Conservation (phyloP, 2,797 vertebrate species). For the Macropodus opercularis region DNA sequence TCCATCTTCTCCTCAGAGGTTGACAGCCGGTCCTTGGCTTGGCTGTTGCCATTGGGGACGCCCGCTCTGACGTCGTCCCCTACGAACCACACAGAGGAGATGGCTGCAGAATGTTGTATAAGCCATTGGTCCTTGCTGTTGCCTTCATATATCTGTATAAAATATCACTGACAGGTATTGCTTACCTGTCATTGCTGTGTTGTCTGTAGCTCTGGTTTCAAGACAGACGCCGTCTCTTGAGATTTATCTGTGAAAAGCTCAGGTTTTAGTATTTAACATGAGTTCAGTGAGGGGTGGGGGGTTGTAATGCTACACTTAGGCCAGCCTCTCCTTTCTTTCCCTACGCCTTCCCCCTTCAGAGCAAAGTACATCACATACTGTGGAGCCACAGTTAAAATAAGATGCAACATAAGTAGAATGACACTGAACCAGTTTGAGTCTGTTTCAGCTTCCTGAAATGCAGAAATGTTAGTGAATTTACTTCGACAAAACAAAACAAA, state of each 20-base stretch:
- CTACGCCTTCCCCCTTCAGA: constrained; percentile 19
- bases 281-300: constrained; percentile 48
- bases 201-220: background rate
- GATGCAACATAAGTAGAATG: constrained; percentile 16
- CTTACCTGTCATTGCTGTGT: constrained; percentile 72
- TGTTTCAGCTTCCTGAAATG: background rate
- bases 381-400: constrained; percentile 32
- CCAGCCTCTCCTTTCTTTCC: constrained; percentile 52
- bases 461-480: too few species aligned
- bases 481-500: too few species aligned
- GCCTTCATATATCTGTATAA: too few species aligned
- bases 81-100: constrained; percentile 10
- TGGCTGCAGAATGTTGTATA: background rate
- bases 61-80: constrained; percentile 58
- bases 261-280: constrained; percentile 75
- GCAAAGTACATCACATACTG: constrained; percentile 57
- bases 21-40: constrained; percentile 36
- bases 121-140: background rate
- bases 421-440: constrained; percentile 8
- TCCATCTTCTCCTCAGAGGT: constrained; percentile 79
- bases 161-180: background rate
- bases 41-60: constrained; percentile 49
- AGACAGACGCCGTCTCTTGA: constrained; percentile 16
- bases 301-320: constrained; percentile 68
- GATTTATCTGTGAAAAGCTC: constrained; percentile 40